These are phyloP conservation scores for Drosophila imparisetae DNA, from an alignment of 2,888 invertebrate species.

Conservation along the genomic window DNA sequence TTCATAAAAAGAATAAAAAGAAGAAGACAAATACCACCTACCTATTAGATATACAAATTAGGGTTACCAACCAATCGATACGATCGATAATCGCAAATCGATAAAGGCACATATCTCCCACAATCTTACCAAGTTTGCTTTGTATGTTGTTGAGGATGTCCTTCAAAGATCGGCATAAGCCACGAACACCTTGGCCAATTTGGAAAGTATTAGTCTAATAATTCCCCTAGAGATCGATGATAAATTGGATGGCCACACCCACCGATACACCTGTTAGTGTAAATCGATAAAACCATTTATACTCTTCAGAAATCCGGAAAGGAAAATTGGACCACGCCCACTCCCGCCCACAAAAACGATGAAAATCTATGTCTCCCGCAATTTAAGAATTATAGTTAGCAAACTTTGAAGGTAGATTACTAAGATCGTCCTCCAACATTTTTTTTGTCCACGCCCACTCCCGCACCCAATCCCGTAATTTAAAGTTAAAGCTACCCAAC, in stretches of 20 bases:
- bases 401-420: neutral
- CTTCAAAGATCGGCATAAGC: neutral
- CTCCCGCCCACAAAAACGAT: neutral
- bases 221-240: too few relatives aligned
- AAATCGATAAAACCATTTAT: too few relatives aligned
- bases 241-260: too few relatives aligned
- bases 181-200: neutral
- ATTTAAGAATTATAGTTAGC: neutral
- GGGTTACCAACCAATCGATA: neutral
- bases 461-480: neutral
- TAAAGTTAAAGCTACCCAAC: neutral
- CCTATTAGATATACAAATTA: neutral
- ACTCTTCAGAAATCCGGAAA: neutral
- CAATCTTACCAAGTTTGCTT: neutral
- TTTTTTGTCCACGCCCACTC: neutral
- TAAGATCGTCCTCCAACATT: neutral
- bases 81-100: neutral
- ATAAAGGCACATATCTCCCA: neutral
- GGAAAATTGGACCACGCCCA: neutral
- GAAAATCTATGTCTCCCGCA: neutral
- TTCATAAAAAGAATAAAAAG: constrained; percentile 46
- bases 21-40: neutral
- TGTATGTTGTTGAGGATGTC: neutral
- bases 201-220: too few relatives aligned
- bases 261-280: too few relatives aligned